Evolutionary conservation across 2,113 vertebrate species (phyloP).

Genomic region (Clinocottus analis): DNA sequence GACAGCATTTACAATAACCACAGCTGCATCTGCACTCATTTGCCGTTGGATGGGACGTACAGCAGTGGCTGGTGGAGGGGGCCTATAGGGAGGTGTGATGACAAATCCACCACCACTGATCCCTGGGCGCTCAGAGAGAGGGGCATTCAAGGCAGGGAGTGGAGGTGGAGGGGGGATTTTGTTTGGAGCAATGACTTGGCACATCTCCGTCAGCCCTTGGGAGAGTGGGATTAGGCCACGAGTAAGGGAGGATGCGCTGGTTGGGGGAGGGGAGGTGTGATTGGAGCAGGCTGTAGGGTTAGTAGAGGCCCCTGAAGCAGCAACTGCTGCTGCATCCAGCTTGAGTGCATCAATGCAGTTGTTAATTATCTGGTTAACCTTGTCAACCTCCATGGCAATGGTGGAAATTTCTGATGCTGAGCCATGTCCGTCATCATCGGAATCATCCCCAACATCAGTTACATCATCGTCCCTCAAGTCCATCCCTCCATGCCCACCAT

Average conservation of each 20-base stretch:
- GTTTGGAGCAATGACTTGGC: conserved; percentile 73
- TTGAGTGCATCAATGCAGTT: conserved; percentile 99
- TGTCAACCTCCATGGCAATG: conserved; percentile 99
- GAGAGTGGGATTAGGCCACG: conserved; percentile 83
- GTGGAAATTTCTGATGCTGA: conserved; percentile 98
- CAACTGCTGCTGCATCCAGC: conserved; percentile 90
- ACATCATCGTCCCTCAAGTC: conserved; percentile 83
- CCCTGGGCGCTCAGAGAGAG: conserved; percentile 84
- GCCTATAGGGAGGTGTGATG: conserved; percentile 89
- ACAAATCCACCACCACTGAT: conserved; percentile 90
- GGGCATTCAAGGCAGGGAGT: conserved; percentile 76
- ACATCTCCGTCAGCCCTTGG: conserved; percentile 70
- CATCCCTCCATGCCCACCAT: conserved; percentile 73
- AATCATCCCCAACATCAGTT: conserved; percentile 86
- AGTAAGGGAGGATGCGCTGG: conserved; percentile 78
- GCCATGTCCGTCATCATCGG: conserved; percentile 92
- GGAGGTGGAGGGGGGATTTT: conserved; percentile 84
- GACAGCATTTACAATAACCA: conserved; percentile 81
- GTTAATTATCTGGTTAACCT: conserved; percentile 99
- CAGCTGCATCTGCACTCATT: conserved; percentile 94
- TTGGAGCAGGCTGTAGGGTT: conserved; percentile 81
- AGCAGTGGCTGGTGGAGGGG: conserved; percentile 85
- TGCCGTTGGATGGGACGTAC: conserved; percentile 94
- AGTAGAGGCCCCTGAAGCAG: conserved; percentile 82
- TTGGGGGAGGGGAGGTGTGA: conserved; percentile 83